phyloP scores from a whole-genome alignment of 2,113 vertebrate species.

The Crotophaga sulcirostris region DNA sequence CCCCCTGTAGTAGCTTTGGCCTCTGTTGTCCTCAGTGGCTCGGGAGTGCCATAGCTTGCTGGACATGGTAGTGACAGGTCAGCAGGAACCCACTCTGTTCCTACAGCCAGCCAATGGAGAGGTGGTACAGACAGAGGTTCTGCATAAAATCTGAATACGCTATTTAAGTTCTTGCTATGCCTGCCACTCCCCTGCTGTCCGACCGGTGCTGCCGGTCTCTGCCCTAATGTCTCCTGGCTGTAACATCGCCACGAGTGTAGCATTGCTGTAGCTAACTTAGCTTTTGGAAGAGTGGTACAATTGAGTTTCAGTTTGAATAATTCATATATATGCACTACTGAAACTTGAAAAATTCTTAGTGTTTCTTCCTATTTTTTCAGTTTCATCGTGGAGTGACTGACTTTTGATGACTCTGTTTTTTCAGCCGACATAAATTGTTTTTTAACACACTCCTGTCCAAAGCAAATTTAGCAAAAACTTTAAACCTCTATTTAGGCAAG shows the following conservation, averaged over 20 bases:
- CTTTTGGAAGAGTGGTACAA: background rate
- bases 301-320: slow-evolving; percentile 1
- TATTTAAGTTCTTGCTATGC: fast-evolving
- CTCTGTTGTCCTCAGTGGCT: fast-evolving
- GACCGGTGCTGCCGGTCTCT: background rate
- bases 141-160: fast-evolving
- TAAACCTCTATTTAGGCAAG: background rate
- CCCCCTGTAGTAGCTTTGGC: background rate
- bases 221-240: background rate
- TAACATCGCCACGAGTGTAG: fast-evolving
- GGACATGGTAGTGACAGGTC: background rate
- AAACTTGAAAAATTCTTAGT: background rate
- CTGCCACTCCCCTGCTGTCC: background rate
- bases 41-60: fast-evolving
- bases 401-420: background rate
- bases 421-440: background rate
- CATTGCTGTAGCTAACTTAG: background rate
- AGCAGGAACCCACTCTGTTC: fast-evolving
- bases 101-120: fast-evolving
- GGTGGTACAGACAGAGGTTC: background rate
- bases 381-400: background rate
- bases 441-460: background rate
- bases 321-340: background rate
- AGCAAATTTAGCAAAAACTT: background rate
- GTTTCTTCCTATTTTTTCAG: background rate